phyloP scores from a whole-genome alignment of 1,140 invertebrate genomes.

The Megathymus violae region DNA sequence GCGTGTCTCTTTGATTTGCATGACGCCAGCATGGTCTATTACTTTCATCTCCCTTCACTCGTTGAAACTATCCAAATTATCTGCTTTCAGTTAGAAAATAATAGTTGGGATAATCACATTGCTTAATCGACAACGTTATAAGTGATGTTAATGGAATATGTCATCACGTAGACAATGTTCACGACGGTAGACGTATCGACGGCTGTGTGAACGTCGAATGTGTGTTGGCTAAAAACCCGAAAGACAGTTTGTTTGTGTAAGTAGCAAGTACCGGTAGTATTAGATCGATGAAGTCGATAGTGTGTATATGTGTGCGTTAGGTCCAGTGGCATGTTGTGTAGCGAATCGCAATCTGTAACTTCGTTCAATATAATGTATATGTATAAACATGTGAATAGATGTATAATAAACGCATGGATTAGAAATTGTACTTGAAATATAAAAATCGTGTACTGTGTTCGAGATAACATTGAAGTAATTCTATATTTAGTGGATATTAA shows the following conservation, averaged over 20 bases:
- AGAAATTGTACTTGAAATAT: slow-evolving; percentile 33
- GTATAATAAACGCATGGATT: slow-evolving; percentile 61
- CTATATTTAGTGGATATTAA: background rate
- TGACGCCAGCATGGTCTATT: slow-evolving; percentile 75
- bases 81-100: slow-evolving; percentile 20
- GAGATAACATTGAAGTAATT: slow-evolving; percentile 22
- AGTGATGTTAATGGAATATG: too few species aligned
- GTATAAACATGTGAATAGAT: slow-evolving; percentile 41
- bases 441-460: slow-evolving; percentile 6
- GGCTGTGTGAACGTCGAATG: slow-evolving; percentile 22
- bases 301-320: slow-evolving; percentile 67
- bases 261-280: slow-evolving; percentile 63
- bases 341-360: slow-evolving; percentile 41
- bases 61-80: slow-evolving; percentile 43
- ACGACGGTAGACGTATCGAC: slow-evolving; percentile 1
- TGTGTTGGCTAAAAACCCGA: slow-evolving; percentile 59
- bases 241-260: slow-evolving; percentile 57
- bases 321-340: slow-evolving; percentile 70
- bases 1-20: slow-evolving; percentile 81
- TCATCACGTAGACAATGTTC: slow-evolving; percentile 42
- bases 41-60: slow-evolving; percentile 60
- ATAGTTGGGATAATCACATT: slow-evolving; percentile 15
- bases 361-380: slow-evolving; percentile 25
- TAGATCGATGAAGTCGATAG: slow-evolving; percentile 51
- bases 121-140: too few species aligned